These are phyloP conservation scores for Xenopus tropicalis DNA, from an alignment of 2,113 vertebrate species.

Conservation along the genomic window DNA sequence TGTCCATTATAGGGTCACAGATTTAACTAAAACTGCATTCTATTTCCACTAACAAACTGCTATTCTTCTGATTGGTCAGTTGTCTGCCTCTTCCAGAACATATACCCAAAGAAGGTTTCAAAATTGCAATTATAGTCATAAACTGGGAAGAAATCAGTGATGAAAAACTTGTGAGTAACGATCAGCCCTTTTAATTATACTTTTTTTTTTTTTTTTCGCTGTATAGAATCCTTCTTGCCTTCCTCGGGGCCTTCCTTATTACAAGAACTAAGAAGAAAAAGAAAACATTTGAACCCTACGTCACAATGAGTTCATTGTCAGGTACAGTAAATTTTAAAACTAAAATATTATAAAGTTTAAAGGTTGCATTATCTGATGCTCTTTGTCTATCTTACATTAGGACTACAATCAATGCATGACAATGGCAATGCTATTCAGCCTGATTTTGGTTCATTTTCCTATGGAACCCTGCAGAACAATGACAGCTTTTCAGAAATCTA, in stretches of 20 bases:
- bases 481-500: constrained; percentile 70
- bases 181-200: neutral
- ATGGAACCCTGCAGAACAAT: constrained; percentile 86
- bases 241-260: constrained; percentile 88
- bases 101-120: too few relatives aligned
- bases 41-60: too few relatives aligned
- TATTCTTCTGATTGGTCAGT: too few relatives aligned
- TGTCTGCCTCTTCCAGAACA: too few relatives aligned
- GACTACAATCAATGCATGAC: constrained; percentile 85
- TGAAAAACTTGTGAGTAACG: too few relatives aligned
- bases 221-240: constrained; percentile 79
- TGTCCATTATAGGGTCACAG: too few relatives aligned
- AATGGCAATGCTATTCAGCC: constrained; percentile 81
- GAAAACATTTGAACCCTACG: constrained; percentile 88
- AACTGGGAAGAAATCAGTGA: too few relatives aligned
- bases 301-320: constrained; percentile 89
- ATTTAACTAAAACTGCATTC: too few relatives aligned
- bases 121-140: too few relatives aligned
- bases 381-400: constrained; percentile 58
- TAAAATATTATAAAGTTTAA: neutral
- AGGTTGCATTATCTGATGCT: neutral
- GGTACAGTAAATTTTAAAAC: constrained; percentile 59
- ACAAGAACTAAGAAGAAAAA: constrained; percentile 80
- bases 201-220: constrained; percentile 7
- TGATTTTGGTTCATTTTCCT: constrained; percentile 88